Evolutionary conservation across 2,888 invertebrate genomes (phyloP), one percentile per base, ranked within the genome.

Genomic region (Erebia ligea): DNA sequence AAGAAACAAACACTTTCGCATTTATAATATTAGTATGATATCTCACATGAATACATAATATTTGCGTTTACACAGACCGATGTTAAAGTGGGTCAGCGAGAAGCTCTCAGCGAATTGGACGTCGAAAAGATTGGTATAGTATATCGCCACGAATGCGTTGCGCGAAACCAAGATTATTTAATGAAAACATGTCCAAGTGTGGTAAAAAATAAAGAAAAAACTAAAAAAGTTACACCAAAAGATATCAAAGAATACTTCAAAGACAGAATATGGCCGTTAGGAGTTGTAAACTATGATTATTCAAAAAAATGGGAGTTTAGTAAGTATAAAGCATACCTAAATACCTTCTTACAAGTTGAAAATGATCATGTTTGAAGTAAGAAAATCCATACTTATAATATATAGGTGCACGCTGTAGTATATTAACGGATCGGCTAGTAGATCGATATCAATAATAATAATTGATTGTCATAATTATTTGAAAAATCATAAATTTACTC

Each of bases 111-210:
- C 67, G 86, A 86, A 75, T 77, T 82, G 17, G 92, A 93, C 71
- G 74, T 88, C 0, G 85, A 88, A 74, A 93, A 92, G 78, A 81
- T 92, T 2, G 76, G 81, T 34, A 73, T 83, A n/a, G 75, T 90
- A 40, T 93, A 84, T 69, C 84, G 87, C 2, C 76, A 75, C 1
- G 90, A 92, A 76, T 93, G 92, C 71, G 78, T 86, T 1, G 78
- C 86, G 21, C 84, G 92, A 0, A 91, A 91, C 71, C 82, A 80
- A 54, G 83, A 90, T 1, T 92, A 92, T 65, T 84, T 92, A 0
- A 19, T 84, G 5, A 86, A 85, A 68, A 92, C 92, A 2, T 93
- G 92, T 52, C 90, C 91, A 0, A 89, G 82, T 59, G 91, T 88
- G 0, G 82, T 90, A 1, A 84, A 79, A 68, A 15, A 76, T 0